phyloP scores from a whole-genome alignment of 2,113 vertebrate species.

The Pao palembangensis region DNA sequence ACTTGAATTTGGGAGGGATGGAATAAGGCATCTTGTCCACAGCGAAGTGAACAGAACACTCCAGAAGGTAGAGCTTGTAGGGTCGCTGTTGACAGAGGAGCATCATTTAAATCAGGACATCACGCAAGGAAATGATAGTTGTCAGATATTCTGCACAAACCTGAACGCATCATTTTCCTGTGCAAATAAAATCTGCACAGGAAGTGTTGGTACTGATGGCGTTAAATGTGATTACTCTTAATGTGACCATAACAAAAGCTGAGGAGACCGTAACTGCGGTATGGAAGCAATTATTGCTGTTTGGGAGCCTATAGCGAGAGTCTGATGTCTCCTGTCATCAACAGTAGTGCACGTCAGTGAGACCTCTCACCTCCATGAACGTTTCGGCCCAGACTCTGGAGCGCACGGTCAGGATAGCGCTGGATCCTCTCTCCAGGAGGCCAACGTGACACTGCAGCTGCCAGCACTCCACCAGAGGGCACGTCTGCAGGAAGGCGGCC shows the following conservation, averaged over 20 bases:
- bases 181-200: not conserved
- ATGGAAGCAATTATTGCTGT: too few relatives aligned
- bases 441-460: constrained; percentile 77
- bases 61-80: constrained; percentile 74
- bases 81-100: constrained; percentile 64
- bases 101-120: not conserved
- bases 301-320: too few relatives aligned
- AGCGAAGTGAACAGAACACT: constrained; percentile 79
- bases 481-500: constrained; percentile 69
- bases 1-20: constrained; percentile 74
- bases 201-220: not conserved
- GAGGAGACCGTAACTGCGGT: too few relatives aligned
- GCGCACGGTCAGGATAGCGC: constrained; percentile 76
- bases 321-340: too few relatives aligned
- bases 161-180: not conserved
- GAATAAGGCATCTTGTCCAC: constrained; percentile 82
- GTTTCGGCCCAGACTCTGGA: constrained; percentile 85
- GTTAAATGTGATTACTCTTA: too few relatives aligned
- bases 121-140: not conserved
- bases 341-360: constrained; percentile 12
- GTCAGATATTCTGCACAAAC: not conserved
- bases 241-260: too few relatives aligned
- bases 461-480: constrained; percentile 79
- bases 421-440: constrained; percentile 75
- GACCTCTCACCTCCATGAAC: constrained; percentile 77